Conservation (phyloP, 2,113 vertebrate species). For the Plotosus lineatus region DNA sequence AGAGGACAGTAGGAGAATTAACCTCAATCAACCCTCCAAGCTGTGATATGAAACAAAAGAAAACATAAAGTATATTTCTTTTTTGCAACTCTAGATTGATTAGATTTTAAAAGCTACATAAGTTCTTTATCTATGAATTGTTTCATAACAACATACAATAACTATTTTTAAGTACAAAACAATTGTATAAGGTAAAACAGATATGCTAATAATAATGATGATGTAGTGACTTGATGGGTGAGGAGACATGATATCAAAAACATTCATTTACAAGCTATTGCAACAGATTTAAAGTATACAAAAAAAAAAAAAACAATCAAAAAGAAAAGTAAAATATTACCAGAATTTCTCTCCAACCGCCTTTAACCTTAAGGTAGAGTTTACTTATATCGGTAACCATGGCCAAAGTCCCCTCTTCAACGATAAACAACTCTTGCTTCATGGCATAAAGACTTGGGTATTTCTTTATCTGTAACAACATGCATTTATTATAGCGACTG, state of each 20-base stretch:
- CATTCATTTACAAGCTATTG: background rate
- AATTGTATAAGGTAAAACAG: no score
- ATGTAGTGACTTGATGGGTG: background rate
- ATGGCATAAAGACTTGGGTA: constrained; percentile 77
- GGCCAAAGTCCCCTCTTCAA: constrained; percentile 80
- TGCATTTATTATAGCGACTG: background rate
- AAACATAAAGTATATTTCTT: background rate
- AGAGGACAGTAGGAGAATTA: constrained; percentile 66
- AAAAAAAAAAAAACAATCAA: background rate
- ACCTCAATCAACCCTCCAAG: constrained; percentile 62
- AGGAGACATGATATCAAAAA: background rate
- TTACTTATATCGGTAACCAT: constrained; percentile 79
- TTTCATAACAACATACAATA: background rate
- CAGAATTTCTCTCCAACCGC: constrained; percentile 93
- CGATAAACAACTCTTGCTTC: constrained; percentile 77
- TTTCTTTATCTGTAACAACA: constrained; percentile 70
- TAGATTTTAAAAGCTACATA: background rate
- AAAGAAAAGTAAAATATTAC: constrained; percentile 61
- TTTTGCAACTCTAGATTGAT: background rate
- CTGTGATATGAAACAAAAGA: constrained; percentile 65
- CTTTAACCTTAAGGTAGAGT: constrained; percentile 84
- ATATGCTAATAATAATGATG: background rate
- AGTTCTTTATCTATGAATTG: background rate
- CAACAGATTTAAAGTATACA: background rate
- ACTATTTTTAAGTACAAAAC: background rate